Conservation (phyloP, 2,113 vertebrate genomes). For the Ascaphus truei region DNA sequence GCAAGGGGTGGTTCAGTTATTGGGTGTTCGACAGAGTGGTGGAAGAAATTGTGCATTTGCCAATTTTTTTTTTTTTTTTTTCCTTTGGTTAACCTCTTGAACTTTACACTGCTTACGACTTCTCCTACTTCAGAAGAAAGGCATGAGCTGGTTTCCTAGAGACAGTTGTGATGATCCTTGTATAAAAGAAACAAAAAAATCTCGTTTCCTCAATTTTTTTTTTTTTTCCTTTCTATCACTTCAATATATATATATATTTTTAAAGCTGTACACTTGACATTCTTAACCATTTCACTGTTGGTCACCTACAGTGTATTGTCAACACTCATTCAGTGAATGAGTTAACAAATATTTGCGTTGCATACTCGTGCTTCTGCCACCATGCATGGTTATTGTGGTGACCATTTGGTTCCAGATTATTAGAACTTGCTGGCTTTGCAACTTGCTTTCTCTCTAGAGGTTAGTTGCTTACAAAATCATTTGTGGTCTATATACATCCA, state of each 20-base stretch:
- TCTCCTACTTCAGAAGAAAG: conserved; percentile 74
- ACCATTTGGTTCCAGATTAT: conserved; percentile 27
- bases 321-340: conserved; percentile 43
- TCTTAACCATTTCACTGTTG: conserved; percentile 74
- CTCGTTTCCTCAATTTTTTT: neutral
- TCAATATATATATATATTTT: conserved; percentile 60
- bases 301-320: conserved; percentile 63
- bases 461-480: neutral
- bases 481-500: neutral
- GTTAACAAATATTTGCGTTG: neutral
- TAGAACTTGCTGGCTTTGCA: conserved; percentile 18
- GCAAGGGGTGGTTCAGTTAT: conserved; percentile 21
- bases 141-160: conserved; percentile 73
- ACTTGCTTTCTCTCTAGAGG: neutral
- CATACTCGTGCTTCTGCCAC: neutral
- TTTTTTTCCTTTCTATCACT: neutral
- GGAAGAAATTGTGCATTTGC: conserved; percentile 85
- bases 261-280: conserved; percentile 80
- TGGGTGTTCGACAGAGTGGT: conserved; percentile 70
- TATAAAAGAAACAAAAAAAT: conserved; percentile 9
- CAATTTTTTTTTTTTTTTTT: conserved; percentile 78
- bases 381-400: conserved; percentile 19
- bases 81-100: conserved; percentile 54
- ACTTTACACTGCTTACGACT: conserved; percentile 72
- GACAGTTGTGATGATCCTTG: conserved; percentile 65